Evolutionary conservation across 2,797 vertebrate species (phyloP), one percentile per base, ranked within the genome.

Genomic region (Tokudaia muenninki): DNA sequence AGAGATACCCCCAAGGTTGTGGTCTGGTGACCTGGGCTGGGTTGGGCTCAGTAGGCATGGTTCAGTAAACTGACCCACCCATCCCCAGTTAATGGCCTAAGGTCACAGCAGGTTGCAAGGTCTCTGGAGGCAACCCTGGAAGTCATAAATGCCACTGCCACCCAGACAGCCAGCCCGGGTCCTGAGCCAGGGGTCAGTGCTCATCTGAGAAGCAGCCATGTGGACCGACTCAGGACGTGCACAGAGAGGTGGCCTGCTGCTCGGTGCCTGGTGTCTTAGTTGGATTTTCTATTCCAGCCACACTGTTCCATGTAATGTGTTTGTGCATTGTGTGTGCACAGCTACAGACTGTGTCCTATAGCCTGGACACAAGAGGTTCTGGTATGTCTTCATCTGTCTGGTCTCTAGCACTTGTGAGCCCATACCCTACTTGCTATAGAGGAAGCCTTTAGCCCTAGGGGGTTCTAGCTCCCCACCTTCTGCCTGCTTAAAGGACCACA

Each of bases 331-430:
- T 37, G 34, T 37, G 67, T 37, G 3, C 34, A 72, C 67, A 72
- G 67, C 31, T 34, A 31, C 21, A 79, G 44, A 13, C 31, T 78
- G 6, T 47, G 41, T 67, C 31, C 75, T 52, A 5, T 22, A 44
- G 65, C 52, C 65, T 47, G 81, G 31, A 50, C 34, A 11, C 13
- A 0, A 1, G 19, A 17, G 2, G 7, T 59, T 44, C 26, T 55
- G 4, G 5, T 1, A 3, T n/a, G 12, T 24, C 47, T 37, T 13
- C 31, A 1, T 61, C 74, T 5, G 50, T 57, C 65, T 21, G 4
- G 2, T 31, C 9, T 12, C 52, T 10, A 17, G 21, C 1, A 4
- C 41, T 44, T 41, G 5, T 1, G 22, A 31, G 17, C 37, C 4
- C 10, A 10, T 41, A 47, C 21, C 26, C 16, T 5, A 3, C 10